A percentile compares a stretch with the other conserved stretches of the same genome.
Evolutionary conservation across 1,140 invertebrate species (phyloP).

Genomic region (Hylaeus volcanicus): DNA sequence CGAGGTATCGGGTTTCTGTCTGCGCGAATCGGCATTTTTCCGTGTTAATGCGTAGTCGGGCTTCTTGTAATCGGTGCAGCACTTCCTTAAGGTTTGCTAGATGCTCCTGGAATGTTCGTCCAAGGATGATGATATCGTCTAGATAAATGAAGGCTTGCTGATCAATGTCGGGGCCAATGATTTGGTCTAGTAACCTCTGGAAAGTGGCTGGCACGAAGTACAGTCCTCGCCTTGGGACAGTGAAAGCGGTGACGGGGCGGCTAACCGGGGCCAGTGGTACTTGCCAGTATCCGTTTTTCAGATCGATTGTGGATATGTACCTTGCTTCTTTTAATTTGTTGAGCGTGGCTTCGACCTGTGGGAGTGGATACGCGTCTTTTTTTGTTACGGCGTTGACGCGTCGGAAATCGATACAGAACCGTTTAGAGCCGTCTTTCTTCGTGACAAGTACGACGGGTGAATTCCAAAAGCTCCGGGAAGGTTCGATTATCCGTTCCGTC

Average conservation of each 20-base stretch:
- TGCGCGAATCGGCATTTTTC: constrained; percentile 7
- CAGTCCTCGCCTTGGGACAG: not conserved
- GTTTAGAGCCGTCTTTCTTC: constrained; percentile 54
- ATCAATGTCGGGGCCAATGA: constrained; percentile 64
- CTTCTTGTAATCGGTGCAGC: not conserved
- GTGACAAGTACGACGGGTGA: not conserved
- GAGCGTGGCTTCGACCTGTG: not conserved
- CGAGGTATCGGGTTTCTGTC: not conserved
- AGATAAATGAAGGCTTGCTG: constrained; percentile 62
- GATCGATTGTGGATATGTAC: not conserved
- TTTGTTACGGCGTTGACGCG: not conserved
- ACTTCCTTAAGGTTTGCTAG: not conserved
- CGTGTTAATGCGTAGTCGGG: constrained; percentile 44
- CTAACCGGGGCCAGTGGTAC: not conserved
- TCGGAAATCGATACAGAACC: constrained; percentile 50
- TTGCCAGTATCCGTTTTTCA: not conserved
- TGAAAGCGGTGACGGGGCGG: constrained; percentile 11
- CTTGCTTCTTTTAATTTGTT: not conserved
- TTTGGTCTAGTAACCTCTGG: not conserved
- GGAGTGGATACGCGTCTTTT: constrained; percentile 1
- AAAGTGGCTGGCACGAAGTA: constrained; percentile 7
- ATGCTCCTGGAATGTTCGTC: constrained; percentile 33
- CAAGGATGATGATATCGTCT: constrained; percentile 65
- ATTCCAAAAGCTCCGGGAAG: constrained; percentile 74
- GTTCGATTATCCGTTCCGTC: constrained; percentile 72